Base-by-base conservation (phyloP, 2,113 vertebrate genomes). In the Tamias sibiricus region DNA sequence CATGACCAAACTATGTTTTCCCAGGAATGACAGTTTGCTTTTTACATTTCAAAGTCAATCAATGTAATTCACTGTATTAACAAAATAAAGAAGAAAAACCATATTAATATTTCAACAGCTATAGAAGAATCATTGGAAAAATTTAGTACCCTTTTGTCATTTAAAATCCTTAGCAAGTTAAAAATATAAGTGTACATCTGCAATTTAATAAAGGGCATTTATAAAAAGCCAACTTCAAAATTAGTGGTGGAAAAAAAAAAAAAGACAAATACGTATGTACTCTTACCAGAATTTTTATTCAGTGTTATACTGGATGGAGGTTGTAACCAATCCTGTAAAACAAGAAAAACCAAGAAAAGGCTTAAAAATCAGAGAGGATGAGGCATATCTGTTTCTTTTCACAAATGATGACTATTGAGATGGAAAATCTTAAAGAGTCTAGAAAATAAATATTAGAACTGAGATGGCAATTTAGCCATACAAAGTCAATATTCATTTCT, bases 381-480 rank as follows among this genome's bases (percentile, higher is more conserved):
- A 81, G 37, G 11, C 19, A 57, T 57, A 57, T 72, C 7, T 88
- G 0, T 93, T 91, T 89, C 68, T 75, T 40, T 42, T 92, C n/a
- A 68, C 16, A 93, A 68, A 90, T 90, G 37, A 74, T 81, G 72
- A 77, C 69, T 74, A 2, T 93, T 75, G 14, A 88, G 62, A 64
- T 32, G 69, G 47, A 87, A 93, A 91, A 71, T 69, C 35, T 49
- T 85, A 84, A 95, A 35, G 4, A 79, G 91, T 82, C 42, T 88
- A 20, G 75, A 87, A 87, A 93, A 20, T 83, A 85, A 90, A 68
- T 90, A 44, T 92, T 89, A 94, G 64, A 91, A 95, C 32, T 28
- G 76, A 87, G 37, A 96, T 81, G 77, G 66, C 57, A 93, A 75
- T 80, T 84, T n/a, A n/a, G n/a, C n/a, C n/a, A n/a, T 95, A 82